Conservation (phyloP, 2,113 vertebrate species). For the Polypterus senegalus region DNA sequence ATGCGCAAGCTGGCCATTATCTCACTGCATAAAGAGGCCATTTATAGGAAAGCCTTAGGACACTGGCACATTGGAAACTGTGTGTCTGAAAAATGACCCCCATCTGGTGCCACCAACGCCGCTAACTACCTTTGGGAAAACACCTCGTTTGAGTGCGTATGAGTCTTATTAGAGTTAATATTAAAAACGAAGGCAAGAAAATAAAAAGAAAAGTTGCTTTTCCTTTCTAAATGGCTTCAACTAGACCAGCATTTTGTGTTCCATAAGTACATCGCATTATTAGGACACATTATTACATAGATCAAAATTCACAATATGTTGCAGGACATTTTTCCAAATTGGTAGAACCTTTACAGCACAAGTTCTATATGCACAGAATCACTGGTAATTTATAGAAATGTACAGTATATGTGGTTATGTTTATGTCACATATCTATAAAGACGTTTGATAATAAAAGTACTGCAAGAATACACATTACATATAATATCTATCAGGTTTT, state of each 20-base stretch:
- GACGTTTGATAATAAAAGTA: too few species aligned
- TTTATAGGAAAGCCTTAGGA: constrained; percentile 60
- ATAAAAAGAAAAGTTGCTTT: constrained; percentile 13
- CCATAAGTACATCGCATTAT: neutral
- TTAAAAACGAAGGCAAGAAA: constrained; percentile 24
- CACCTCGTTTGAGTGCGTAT: constrained; percentile 38
- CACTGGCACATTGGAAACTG: constrained; percentile 33
- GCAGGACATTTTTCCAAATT: neutral
- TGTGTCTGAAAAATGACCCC: constrained; percentile 54
- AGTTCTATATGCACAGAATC: too few species aligned
- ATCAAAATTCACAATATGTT: constrained; percentile 10
- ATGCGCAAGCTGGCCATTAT: constrained; percentile 71
- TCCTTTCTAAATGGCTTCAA: constrained; percentile 28
- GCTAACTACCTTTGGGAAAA: constrained; percentile 46
- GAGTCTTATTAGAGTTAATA: constrained; percentile 42
- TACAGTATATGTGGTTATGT: too few species aligned
- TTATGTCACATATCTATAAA: too few species aligned
- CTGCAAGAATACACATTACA: too few species aligned
- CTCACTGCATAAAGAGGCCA: constrained; percentile 62
- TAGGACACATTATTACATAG: constrained; percentile 1
- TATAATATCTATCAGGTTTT: too few species aligned
- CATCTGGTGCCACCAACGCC: constrained; percentile 44
- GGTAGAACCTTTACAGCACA: too few species aligned
- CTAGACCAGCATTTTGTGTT: constrained; percentile 11
- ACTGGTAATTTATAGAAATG: too few species aligned